A percentile compares a stretch with the other conserved stretches of the same genome.
These are phyloP conservation scores for Tillus elongatus DNA, from an alignment of 2,888 invertebrate genomes.

Conservation along the genomic window DNA sequence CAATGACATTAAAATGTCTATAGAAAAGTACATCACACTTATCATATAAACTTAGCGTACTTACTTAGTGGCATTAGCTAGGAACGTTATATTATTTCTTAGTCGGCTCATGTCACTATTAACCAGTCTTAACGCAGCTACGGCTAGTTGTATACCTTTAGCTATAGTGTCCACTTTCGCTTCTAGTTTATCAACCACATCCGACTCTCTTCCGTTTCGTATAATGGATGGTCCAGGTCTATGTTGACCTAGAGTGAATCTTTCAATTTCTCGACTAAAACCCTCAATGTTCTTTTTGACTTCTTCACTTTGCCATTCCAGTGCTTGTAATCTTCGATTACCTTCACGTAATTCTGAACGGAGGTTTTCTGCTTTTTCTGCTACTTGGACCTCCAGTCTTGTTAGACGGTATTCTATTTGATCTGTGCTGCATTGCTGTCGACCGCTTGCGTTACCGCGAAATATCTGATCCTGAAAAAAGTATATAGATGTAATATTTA, in stretches of 20 bases:
- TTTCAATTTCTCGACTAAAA: constrained; percentile 35
- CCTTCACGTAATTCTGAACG: constrained; percentile 39
- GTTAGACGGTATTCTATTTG: constrained; percentile 32
- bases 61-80: constrained; percentile 23
- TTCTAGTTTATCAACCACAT: constrained; percentile 21
- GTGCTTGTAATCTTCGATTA: constrained; percentile 35
- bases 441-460: no score
- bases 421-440: constrained; percentile 15
- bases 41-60: constrained; percentile 10
- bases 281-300: constrained; percentile 37
- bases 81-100: constrained; percentile 23
- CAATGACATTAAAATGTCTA: no score
- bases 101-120: no score
- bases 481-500: no score
- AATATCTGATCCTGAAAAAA: constrained; percentile 1
- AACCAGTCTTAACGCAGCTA: no score
- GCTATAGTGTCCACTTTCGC: constrained; percentile 22
- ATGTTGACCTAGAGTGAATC: constrained; percentile 16
- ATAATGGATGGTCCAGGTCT: no score
- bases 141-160: constrained; percentile 26
- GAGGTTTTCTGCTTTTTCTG: constrained; percentile 39
- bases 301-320: constrained; percentile 40
- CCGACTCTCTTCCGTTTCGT: not conserved
- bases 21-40: no score
- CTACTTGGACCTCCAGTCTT: constrained; percentile 37